phyloP scores from a whole-genome alignment of 2,888 invertebrate species.

The Yponomeuta evonymella region DNA sequence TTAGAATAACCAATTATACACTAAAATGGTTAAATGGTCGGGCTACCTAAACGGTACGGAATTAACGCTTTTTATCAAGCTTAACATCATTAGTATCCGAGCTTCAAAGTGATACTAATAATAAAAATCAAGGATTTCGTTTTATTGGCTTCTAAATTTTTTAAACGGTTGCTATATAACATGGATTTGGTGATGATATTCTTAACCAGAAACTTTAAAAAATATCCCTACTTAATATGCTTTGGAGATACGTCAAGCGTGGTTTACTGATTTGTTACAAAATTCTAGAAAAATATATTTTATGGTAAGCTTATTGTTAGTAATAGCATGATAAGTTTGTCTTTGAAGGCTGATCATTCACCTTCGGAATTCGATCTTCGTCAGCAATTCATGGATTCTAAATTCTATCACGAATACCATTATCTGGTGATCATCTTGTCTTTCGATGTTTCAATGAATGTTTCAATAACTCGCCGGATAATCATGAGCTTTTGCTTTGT shows the following conservation, averaged over 20 bases:
- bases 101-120: slow-evolving; percentile 50
- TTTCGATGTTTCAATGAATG: not conserved
- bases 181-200: slow-evolving; percentile 47
- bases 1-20: not conserved
- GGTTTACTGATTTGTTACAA: not conserved
- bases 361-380: not conserved
- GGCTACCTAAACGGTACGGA: slow-evolving; percentile 47
- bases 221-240: not conserved
- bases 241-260: slow-evolving; percentile 10
- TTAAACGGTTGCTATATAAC: slow-evolving; percentile 44
- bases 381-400: not conserved
- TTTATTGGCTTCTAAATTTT: slow-evolving; percentile 40
- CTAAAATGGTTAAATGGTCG: slow-evolving; percentile 1
- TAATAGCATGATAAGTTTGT: not conserved
- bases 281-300: not conserved
- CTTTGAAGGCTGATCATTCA: not conserved
- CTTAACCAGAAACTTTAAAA: slow-evolving; percentile 4
- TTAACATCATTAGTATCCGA: slow-evolving; percentile 35
- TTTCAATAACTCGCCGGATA: not conserved
- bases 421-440: not conserved
- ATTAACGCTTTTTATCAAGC: slow-evolving; percentile 46
- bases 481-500: not conserved
- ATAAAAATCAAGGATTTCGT: slow-evolving; percentile 25
- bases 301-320: not conserved
- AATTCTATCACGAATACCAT: not conserved